Conservation (phyloP, 2,888 invertebrate species). For the Eugnorisma glareosa region DNA sequence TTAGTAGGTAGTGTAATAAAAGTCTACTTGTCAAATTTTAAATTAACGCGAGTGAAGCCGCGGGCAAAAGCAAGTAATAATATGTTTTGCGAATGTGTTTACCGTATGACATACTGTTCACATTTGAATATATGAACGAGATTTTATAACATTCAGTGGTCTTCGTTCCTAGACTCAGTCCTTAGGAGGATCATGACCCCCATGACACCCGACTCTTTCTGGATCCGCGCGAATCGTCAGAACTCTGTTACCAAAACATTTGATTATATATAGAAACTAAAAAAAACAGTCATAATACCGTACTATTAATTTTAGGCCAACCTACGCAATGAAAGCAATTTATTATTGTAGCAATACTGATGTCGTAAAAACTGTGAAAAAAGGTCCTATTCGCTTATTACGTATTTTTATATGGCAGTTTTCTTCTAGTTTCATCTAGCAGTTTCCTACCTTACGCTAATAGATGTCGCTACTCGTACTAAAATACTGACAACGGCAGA, state of each 20-base stretch:
- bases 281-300: background rate
- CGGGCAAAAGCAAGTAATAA: too few relatives aligned
- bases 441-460: slow-evolving; percentile 63
- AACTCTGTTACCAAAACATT: background rate
- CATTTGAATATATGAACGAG: background rate
- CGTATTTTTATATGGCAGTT: slow-evolving; percentile 59
- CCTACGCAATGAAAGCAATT: background rate
- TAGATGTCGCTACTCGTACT: slow-evolving; percentile 64
- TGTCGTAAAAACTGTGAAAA: slow-evolving; percentile 32
- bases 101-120: background rate
- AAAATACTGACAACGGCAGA: slow-evolving; percentile 1
- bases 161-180: background rate
- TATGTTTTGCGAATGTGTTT: too few relatives aligned
- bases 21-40: too few relatives aligned
- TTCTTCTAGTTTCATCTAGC: slow-evolving; percentile 59
- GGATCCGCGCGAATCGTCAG: background rate
- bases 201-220: too few relatives aligned
- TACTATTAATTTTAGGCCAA: background rate
- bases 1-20: too few relatives aligned
- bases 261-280: background rate
- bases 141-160: background rate
- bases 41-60: too few relatives aligned
- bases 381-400: slow-evolving; percentile 43
- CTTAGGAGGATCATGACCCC: background rate
- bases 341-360: slow-evolving; percentile 1